Evolutionary conservation across 1,140 invertebrate genomes (phyloP), one percentile per base, ranked within the genome.

Genomic region (Yoshiicerus persimilis): DNA sequence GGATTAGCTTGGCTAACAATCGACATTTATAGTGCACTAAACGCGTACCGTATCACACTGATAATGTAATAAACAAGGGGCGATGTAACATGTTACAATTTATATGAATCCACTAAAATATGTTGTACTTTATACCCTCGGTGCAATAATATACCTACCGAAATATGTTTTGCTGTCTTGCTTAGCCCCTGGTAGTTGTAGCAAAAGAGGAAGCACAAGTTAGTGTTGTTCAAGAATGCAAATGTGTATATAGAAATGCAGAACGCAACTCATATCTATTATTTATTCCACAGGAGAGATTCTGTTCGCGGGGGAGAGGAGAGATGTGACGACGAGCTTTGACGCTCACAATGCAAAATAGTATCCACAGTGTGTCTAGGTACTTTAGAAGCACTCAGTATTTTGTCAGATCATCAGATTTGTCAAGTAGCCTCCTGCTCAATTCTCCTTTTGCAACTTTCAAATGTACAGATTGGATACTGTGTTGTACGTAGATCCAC

Each of bases 321-420:
- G 34, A 80, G 30, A 23, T 80, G 75, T n/a, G 20, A 32, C 34
- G 32, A 80, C 47, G 47, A n/a, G n/a, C 30, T 80, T 80, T 32
- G 75, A 11, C 75, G 75, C 32, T 80, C 75, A 38, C 75, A 80
- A 80, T 80, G 75, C 32, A 80, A 80, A 80, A 80, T 20, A 80
- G 75, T n/a, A 36, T n/a, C 11, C 32, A 66, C 38, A n/a, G 75
- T 23, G 75, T 23, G n/a, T 34, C 75, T 36, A 30, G 64, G 30
- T 83, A 56, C 83, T 84, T 41, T 84, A 56, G 39, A 56, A 64
- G 30, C 87, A 84, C 87, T 88, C 87, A 84, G 41, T 85, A 88
- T 88, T 86, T 88, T 88, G 87, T 86, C 88, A 80, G 66, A 86
- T 88, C 88, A 88, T 88, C 88, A 88, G 85, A 88, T 88, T 88